These are phyloP conservation scores for Alectura lathami DNA, from an alignment of 2,113 vertebrate species.

Conservation along the genomic window DNA sequence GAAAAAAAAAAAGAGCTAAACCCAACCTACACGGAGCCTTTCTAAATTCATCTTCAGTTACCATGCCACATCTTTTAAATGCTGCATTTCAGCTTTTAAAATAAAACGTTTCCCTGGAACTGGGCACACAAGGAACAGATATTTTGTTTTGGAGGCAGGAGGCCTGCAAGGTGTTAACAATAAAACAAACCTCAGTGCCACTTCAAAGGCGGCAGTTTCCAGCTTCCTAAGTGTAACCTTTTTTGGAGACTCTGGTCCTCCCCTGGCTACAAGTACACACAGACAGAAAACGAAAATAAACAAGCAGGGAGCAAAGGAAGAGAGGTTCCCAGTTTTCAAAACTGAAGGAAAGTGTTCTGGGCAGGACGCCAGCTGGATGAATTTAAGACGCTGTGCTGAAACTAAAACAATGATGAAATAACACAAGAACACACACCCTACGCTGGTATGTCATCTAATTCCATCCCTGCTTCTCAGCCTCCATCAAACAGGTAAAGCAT, in stretches of 20 bases:
- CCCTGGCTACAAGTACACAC: slow-evolving; percentile 15
- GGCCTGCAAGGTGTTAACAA: background rate
- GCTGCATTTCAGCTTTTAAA: background rate
- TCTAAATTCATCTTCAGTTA: background rate
- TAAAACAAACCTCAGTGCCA: background rate
- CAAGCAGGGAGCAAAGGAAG: slow-evolving; percentile 23
- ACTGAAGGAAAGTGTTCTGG: slow-evolving; percentile 59
- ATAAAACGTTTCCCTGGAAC: background rate
- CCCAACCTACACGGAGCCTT: background rate
- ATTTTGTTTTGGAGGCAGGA: background rate
- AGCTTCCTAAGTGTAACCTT: slow-evolving; percentile 28
- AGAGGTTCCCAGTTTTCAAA: slow-evolving; percentile 43
- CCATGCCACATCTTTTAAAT: background rate
- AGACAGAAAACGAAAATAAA: slow-evolving; percentile 39
- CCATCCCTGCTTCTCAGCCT: slow-evolving; percentile 38
- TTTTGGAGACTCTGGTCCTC: slow-evolving; percentile 7
- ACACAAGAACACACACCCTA: slow-evolving; percentile 51
- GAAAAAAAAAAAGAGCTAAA: background rate
- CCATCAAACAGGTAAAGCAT: slow-evolving; percentile 46
- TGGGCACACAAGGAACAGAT: background rate
- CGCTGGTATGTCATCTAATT: slow-evolving; percentile 35
- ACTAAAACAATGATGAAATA: slow-evolving; percentile 62
- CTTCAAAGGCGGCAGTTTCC: slow-evolving; percentile 26
- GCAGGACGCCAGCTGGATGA: slow-evolving; percentile 56
- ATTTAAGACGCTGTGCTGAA: slow-evolving; percentile 34